Conservation (phyloP, 1,140 invertebrate genomes). For the Leptinotarsa defecta region DNA sequence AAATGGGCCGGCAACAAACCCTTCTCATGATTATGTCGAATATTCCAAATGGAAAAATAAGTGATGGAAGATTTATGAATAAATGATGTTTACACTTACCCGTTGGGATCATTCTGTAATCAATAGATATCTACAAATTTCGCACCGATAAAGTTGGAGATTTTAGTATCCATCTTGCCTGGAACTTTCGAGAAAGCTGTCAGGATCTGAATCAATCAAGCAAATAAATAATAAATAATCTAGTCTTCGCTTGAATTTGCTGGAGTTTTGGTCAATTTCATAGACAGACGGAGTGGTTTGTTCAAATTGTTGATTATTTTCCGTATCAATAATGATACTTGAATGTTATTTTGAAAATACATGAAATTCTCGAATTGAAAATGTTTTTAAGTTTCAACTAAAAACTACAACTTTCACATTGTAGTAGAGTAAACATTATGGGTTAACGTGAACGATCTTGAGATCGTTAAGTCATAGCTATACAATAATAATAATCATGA, state of each 20-base stretch:
- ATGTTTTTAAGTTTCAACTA: too few relatives aligned
- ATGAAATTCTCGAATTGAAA: too few relatives aligned
- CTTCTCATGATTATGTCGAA: too few relatives aligned
- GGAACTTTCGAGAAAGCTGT: not conserved
- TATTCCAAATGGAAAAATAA: too few relatives aligned
- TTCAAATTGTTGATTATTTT: not conserved
- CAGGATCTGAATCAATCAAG: not conserved
- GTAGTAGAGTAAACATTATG: too few relatives aligned
- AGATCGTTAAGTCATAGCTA: too few relatives aligned
- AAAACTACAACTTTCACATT: too few relatives aligned
- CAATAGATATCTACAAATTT: not conserved
- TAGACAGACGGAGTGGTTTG: not conserved
- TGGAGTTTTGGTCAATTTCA: not conserved
- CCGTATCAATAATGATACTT: too few relatives aligned
- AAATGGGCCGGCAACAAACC: too few relatives aligned
- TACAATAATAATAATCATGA: too few relatives aligned
- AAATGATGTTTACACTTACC: not conserved
- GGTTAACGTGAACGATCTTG: too few relatives aligned
- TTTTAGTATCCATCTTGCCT: not conserved
- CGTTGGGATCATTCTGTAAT: not conserved
- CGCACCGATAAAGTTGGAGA: not conserved
- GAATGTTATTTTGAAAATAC: too few relatives aligned
- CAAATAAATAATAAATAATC: constrained; percentile 4
- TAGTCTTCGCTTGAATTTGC: not conserved
- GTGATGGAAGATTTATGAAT: not conserved